Evolutionary conservation across 2,113 vertebrate genomes (phyloP), one percentile per base, ranked within the genome.

Genomic region (Cavia aperea): DNA sequence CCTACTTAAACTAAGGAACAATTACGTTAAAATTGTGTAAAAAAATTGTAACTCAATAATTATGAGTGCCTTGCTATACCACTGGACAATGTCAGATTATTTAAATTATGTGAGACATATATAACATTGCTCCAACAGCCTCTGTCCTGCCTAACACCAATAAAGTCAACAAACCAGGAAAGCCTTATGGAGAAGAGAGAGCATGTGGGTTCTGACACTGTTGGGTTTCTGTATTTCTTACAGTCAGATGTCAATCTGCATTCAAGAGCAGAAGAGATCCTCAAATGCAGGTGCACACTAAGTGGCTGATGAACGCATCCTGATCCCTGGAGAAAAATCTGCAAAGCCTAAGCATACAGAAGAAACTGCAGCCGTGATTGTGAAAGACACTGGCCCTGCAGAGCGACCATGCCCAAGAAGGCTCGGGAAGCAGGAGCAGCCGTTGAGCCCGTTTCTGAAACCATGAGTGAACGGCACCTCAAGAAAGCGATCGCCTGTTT

Each of bases 131-230:
- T 60, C 21, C 14, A 84, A 77, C 46, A 24, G 7, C 46, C 5
- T 8, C 5, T 60, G 39, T n/a, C 51, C 0, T 86, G 33, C 8
- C 65, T 21, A 39, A 58, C 29, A 84, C 1, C 0, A 5, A 60
- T 54, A 87, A 15, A 85, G 14, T 21, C 24, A 51, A 18, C 26
- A 31, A 15, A 75, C 56, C 31, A 75, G 56, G 18, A 75, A 51
- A 78, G 23, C 51, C 43, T 66, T 63, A 23, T 1, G 73, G 19
- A 5, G 4, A 75, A 14, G 29, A 65, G 15, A 11, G 16, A 63
- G 10, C 39, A 78, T 7, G 14, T 15, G 46, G 39, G 10, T 54
- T 62, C 39, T 92, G 75, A 85, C 36, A 81, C 1, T 36, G 31
- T 4, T 49, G 49, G 16, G 39, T 33, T 92, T 84, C 29, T 18